These are phyloP conservation scores for Xenus cinereus DNA, from an alignment of 2,113 vertebrate genomes.

Conservation along the genomic window DNA sequence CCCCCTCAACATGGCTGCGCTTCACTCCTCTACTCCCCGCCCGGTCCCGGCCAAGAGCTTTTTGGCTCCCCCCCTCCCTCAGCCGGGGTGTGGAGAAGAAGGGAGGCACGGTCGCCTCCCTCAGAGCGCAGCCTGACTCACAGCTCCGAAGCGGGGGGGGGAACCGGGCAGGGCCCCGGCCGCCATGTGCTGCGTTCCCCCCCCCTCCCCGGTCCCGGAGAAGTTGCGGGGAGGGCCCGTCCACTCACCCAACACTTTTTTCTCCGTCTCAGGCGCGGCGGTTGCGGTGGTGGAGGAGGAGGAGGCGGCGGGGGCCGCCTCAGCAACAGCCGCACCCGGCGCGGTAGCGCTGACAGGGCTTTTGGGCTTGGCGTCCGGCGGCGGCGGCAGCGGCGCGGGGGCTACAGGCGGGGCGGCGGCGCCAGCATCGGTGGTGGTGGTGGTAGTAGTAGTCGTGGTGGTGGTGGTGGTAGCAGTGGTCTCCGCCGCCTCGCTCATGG, in stretches of 20 bases:
- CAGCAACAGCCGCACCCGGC: slow-evolving; percentile 2
- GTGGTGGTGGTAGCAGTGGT: neutral
- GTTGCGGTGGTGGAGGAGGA: neutral
- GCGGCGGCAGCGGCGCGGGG: neutral
- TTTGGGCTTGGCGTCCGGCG: slow-evolving; percentile 51
- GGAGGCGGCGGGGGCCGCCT: neutral
- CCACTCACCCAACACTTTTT: slow-evolving; percentile 72
- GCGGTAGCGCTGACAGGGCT: slow-evolving; percentile 25
- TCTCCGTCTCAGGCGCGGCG: slow-evolving; percentile 56
- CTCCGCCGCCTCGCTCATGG: slow-evolving; percentile 73
- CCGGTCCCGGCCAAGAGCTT: too few species aligned
- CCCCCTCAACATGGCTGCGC: neutral
- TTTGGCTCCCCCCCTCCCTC: too few species aligned
- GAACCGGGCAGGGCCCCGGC: neutral
- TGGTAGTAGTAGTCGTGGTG: neutral
- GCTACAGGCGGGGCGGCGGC: neutral
- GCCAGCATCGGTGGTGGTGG: neutral
- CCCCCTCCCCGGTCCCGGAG: neutral
- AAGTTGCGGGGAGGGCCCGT: neutral
- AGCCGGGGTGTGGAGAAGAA: too few species aligned
- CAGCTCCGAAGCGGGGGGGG: too few species aligned
- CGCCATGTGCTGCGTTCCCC: neutral
- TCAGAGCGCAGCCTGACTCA: neutral
- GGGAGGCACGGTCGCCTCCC: neutral
- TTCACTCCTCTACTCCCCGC: neutral